A percentile compares a stretch with the other conserved stretches of the same genome.
These are phyloP conservation scores for Lottia scabra DNA, from an alignment of 2,888 invertebrate genomes.

Conservation along the genomic window DNA sequence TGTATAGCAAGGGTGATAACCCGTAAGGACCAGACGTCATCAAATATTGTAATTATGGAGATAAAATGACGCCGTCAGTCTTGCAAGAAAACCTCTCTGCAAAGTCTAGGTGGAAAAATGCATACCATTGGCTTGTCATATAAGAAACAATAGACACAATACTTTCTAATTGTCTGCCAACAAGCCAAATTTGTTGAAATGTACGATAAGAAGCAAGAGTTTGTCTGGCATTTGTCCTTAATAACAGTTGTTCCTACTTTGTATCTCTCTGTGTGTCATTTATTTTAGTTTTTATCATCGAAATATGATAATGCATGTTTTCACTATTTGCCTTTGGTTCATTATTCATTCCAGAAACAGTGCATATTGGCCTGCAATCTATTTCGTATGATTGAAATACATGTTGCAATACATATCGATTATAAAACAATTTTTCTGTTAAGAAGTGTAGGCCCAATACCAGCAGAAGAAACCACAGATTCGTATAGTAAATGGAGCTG, in stretches of 20 bases:
- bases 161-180: conserved; percentile 4
- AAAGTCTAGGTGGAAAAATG: background rate
- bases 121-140: background rate
- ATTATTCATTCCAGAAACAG: too few relatives aligned
- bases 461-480: too few relatives aligned
- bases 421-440: too few relatives aligned
- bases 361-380: too few relatives aligned
- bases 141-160: background rate
- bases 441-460: too few relatives aligned
- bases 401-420: too few relatives aligned
- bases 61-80: background rate
- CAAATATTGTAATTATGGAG: conserved; percentile 1
- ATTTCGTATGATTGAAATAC: too few relatives aligned
- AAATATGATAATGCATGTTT: conserved; percentile 1
- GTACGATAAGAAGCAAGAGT: background rate
- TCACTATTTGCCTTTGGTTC: too few relatives aligned
- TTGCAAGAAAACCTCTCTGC: too few relatives aligned
- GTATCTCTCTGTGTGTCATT: background rate
- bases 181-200: conserved; percentile 4
- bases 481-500: too few relatives aligned
- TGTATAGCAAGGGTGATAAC: background rate
- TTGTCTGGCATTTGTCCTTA: conserved; percentile 6
- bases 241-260: conserved; percentile 7
- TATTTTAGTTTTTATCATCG: background rate
- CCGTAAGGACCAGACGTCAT: background rate